Evolutionary conservation across 2,113 vertebrate species (phyloP).

Genomic region (Spizaetus ornatus): DNA sequence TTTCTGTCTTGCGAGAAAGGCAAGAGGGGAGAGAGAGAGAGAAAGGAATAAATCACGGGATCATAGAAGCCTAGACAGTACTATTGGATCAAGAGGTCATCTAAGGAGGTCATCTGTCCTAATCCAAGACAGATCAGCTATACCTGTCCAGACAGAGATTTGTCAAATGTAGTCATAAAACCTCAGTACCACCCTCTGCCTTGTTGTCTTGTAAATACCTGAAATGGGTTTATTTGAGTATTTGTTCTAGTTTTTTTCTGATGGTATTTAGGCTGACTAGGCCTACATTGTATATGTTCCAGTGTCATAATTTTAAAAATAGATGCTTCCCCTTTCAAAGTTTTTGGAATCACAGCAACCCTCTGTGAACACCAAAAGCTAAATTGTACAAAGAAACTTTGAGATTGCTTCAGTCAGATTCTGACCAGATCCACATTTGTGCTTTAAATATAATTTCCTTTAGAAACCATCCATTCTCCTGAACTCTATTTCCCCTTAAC

Average conservation of each 20-base stretch:
- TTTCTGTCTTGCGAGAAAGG: neutral
- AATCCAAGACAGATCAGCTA: neutral
- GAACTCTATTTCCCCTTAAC: neutral
- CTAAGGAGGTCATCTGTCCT: neutral
- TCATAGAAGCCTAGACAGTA: neutral
- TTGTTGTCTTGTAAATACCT: neutral
- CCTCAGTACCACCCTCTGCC: neutral
- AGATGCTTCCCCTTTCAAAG: neutral
- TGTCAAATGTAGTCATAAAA: neutral
- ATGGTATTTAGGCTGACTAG: neutral
- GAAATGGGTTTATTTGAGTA: neutral
- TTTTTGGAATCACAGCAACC: neutral
- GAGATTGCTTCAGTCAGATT: neutral
- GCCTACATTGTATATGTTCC: neutral
- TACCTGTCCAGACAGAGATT: neutral
- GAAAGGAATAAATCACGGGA: neutral
- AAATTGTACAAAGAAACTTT: neutral
- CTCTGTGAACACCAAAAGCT: neutral
- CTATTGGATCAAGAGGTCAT: neutral
- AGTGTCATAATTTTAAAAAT: neutral
- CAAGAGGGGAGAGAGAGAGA: neutral
- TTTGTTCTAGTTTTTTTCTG: neutral
- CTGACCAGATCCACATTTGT: neutral
- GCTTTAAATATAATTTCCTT: neutral
- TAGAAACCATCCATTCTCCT: neutral